Evolutionary conservation across 2,888 invertebrate genomes (phyloP).

Genomic region (Odontocerum albicorne): DNA sequence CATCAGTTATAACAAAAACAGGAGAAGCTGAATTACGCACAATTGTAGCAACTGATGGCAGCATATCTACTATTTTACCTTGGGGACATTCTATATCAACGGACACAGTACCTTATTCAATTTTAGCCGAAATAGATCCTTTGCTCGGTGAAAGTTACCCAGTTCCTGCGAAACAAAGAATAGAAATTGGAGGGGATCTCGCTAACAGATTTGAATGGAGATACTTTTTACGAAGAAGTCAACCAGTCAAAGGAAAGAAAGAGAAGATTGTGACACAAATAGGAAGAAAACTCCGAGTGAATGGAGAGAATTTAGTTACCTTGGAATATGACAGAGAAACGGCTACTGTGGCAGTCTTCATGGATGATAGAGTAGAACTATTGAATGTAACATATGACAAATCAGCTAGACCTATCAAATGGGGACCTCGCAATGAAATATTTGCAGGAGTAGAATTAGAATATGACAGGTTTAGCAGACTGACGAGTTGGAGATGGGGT

Average conservation of each 20-base stretch:
- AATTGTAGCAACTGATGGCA: conserved; percentile 78
- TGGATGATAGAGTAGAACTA: conserved; percentile 84
- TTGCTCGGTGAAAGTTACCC: conserved; percentile 89
- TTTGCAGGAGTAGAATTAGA: conserved; percentile 89
- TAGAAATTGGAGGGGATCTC: conserved; percentile 86
- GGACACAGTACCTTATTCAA: conserved; percentile 88
- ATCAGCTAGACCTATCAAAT: conserved; percentile 81
- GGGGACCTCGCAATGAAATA: conserved; percentile 82
- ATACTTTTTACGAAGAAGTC: conserved; percentile 81
- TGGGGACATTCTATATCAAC: conserved; percentile 89
- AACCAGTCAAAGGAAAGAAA: conserved; percentile 62
- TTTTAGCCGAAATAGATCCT: conserved; percentile 85
- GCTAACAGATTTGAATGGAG: conserved; percentile 96
- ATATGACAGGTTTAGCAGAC: conserved; percentile 86
- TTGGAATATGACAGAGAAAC: conserved; percentile 89
- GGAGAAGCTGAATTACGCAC: conserved; percentile 84
- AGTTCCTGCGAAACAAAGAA: conserved; percentile 86
- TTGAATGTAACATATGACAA: conserved; percentile 86
- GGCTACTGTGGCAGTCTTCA: conserved; percentile 82
- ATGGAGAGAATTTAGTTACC: conserved; percentile 88
- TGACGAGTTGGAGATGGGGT: conserved; percentile 92
- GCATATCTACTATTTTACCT: conserved; percentile 76
- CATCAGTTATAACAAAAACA: conserved; percentile 78
- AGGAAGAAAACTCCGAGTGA: conserved; percentile 82
- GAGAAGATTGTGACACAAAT: conserved; percentile 78